Percentiles rank a stretch among this genome's conserved stretches.
Evolutionary conservation across 2,113 vertebrate genomes (phyloP).

Genomic region (Pedionomus torquatus): DNA sequence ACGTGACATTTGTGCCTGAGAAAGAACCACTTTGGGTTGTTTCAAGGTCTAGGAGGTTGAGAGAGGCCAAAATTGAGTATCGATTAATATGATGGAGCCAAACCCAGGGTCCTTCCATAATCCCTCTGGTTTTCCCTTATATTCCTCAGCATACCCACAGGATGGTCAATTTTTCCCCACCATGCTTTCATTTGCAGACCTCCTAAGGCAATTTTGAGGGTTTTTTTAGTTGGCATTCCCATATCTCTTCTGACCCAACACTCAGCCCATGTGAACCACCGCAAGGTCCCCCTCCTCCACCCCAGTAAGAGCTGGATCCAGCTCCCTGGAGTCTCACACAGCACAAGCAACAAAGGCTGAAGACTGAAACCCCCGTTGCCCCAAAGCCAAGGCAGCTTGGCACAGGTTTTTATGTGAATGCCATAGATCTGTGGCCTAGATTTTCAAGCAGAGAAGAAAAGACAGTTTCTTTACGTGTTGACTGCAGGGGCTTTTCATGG

Average conservation of each 20-base stretch:
- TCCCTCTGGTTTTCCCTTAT: not conserved
- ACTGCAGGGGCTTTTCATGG: not conserved
- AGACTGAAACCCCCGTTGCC: not conserved
- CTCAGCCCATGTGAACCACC: not conserved
- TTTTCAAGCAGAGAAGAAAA: not conserved
- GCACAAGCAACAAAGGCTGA: not conserved
- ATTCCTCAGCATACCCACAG: not conserved
- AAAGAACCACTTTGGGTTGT: not conserved
- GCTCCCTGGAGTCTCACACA: not conserved
- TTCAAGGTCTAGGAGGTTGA: not conserved
- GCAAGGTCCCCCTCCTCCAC: not conserved
- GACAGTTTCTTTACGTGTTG: not conserved
- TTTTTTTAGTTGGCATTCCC: not conserved
- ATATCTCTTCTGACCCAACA: not conserved
- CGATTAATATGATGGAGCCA: not conserved
- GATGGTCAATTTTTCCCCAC: not conserved
- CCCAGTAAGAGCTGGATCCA: not conserved
- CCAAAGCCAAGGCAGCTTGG: not conserved
- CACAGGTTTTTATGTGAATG: not conserved
- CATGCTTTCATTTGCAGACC: not conserved
- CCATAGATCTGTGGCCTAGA: not conserved
- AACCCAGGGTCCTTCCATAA: not conserved
- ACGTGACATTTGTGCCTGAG: not conserved
- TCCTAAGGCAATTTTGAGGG: not conserved
- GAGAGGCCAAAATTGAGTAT: not conserved